Conservation (phyloP, 2,888 invertebrate genomes). For the Thecophora atra region DNA sequence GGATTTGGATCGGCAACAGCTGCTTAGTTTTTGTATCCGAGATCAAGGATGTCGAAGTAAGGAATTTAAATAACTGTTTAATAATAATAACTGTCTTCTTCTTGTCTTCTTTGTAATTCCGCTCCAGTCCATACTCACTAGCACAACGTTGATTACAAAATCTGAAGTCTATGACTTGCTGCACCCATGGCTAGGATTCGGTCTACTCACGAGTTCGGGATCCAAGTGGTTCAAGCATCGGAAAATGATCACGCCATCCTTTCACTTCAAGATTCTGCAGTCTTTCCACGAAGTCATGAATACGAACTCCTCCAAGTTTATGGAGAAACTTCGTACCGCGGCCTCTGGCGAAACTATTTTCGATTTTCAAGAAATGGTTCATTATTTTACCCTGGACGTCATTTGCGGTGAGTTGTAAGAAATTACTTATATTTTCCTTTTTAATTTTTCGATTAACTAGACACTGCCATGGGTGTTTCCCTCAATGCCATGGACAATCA, state of each 20-base stretch:
- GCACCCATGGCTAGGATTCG: conserved; percentile 67
- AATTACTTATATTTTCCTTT: not conserved
- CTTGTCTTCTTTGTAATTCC: no score
- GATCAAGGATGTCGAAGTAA: conserved; percentile 50
- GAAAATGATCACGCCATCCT: conserved; percentile 69
- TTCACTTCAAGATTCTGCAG: conserved; percentile 68
- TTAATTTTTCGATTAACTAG: conserved; percentile 48
- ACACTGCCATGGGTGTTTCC: conserved; percentile 74
- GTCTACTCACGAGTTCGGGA: conserved; percentile 66
- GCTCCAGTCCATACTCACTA: conserved; percentile 59
- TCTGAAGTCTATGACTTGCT: conserved; percentile 63
- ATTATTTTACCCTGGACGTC: conserved; percentile 68
- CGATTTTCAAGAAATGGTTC: conserved; percentile 68
- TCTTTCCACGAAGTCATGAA: conserved; percentile 67
- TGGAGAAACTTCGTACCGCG: conserved; percentile 54
- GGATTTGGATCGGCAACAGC: conserved; percentile 44
- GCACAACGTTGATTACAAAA: conserved; percentile 67
- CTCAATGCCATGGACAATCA: conserved; percentile 67
- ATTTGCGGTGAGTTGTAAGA: conserved; percentile 63
- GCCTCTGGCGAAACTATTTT: conserved; percentile 58
- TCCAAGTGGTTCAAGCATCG: conserved; percentile 68
- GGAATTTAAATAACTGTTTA: not conserved
- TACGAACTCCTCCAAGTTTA: conserved; percentile 67
- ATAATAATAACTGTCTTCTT: not conserved
- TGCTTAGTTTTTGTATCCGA: conserved; percentile 43